Base-by-base conservation (phyloP, 2,113 vertebrate species). In the Phyllopteryx taeniolatus region DNA sequence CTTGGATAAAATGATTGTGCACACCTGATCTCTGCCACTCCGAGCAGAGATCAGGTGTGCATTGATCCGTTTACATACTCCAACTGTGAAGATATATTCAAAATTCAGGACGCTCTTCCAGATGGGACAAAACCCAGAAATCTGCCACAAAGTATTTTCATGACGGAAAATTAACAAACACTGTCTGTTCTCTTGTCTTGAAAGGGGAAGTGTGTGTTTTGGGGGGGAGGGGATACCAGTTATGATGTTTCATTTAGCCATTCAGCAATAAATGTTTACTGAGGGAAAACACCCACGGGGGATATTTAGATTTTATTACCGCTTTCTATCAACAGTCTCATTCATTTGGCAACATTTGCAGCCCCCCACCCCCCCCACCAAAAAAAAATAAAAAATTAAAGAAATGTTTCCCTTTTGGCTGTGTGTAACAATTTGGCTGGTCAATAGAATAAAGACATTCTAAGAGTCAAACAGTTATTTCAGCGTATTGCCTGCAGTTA, bases 11-110 rank as follows among this genome's bases (percentile, higher is more conserved):
- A 88, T 83, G 83, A 87, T 78, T 78, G 81, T 62, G 80, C 76
- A 84, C 82, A 89, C 83, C 87, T 90, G 87, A 88, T 86, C 75
- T 86, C 81, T 80, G 83, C 80, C 71, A 79, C 75, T 80, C 73
- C 72, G 64, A 75, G 73, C 69, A 74, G 83, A 83, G 72, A 83
- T 90, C 87, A 90, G 86, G 82, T 89, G 89, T 72, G 82, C 75
- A 7, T 35, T 20, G 63, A 82, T 49, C 59, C 68, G 73, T 87
- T 86, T 86, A 79, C 72, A 82, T 83, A 85, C 67, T 86, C 78
- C 66, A 80, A 47, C 74, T 65, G 74, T 71, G 78, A 85, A 79
- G 72, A 64, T 56, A 57, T 59, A 83, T 59, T 69, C 76, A 72
- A 87, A 78, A 80, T 74, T 69, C 53, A 81, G 70, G 70, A 77